A percentile compares a stretch with the other conserved stretches of the same genome.
Evolutionary conservation across 2,797 vertebrate species (phyloP).

Genomic region (Enteromius unitaeniatus): DNA sequence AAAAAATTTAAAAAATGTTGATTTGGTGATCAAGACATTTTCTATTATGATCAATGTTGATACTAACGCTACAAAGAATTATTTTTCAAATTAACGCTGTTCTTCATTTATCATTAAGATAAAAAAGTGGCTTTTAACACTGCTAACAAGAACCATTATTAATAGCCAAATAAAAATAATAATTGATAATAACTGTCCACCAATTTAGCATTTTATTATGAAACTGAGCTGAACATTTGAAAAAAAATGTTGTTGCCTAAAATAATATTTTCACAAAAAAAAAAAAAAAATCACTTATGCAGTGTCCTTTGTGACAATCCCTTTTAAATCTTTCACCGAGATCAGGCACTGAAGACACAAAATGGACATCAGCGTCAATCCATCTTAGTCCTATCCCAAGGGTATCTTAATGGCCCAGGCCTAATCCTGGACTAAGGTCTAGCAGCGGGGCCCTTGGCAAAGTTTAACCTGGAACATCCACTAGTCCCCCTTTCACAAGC

Average conservation of each 20-base stretch:
- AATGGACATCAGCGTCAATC: conserved; percentile 19
- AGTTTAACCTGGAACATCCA: conserved; percentile 76
- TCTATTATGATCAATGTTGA: not conserved
- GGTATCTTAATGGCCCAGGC: conserved; percentile 52
- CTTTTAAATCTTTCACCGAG: conserved; percentile 31
- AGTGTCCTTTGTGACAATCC: conserved; percentile 8
- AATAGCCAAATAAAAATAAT: not conserved
- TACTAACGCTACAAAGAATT: not conserved
- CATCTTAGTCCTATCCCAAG: conserved; percentile 53
- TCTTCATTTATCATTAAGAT: not conserved
- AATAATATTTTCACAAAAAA: too few species aligned
- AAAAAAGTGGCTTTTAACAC: not conserved
- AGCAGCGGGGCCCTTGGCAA: conserved; percentile 71
- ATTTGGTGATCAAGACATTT: not conserved
- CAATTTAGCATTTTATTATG: not conserved
- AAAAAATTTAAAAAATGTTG: not conserved
- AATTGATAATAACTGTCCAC: not conserved
- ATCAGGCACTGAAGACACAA: conserved; percentile 37
- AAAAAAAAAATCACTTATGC: too few species aligned
- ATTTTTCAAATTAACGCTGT: not conserved
- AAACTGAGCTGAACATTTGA: not conserved
- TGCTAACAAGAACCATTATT: not conserved
- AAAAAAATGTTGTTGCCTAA: too few species aligned
- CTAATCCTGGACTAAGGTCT: conserved; percentile 60
- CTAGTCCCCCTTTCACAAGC: conserved; percentile 74